Evolutionary conservation across 2,113 vertebrate species (phyloP).

Genomic region (Poicephalus meyeri): DNA sequence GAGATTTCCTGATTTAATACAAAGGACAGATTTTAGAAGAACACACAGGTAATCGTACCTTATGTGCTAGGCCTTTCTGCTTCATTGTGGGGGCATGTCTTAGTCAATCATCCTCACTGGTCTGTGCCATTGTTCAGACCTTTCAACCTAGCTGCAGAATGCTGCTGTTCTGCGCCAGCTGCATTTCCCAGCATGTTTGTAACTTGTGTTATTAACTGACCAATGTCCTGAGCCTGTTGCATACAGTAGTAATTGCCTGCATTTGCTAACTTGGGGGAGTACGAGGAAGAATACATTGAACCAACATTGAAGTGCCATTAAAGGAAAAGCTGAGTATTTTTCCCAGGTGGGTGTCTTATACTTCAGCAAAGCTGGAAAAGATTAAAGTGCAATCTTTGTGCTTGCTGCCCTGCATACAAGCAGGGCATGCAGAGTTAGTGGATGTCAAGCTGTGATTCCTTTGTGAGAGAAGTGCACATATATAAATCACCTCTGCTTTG

Average conservation of each 20-base stretch:
- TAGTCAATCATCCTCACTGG: fast-evolving
- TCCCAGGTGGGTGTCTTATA: not conserved
- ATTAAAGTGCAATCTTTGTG: not conserved
- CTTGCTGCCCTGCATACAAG: not conserved
- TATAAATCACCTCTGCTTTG: fast-evolving
- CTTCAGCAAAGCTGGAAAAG: not conserved
- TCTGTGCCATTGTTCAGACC: not conserved
- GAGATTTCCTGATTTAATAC: not conserved
- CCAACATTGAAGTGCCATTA: not conserved
- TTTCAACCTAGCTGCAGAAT: not conserved
- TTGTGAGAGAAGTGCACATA: fast-evolving
- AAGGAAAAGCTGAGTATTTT: not conserved
- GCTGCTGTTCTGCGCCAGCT: not conserved
- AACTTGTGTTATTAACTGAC: not conserved
- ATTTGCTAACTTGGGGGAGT: not conserved
- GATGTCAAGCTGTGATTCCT: not conserved
- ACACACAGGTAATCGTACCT: fast-evolving
- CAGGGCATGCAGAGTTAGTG: not conserved
- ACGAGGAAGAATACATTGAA: not conserved
- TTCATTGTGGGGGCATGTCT: not conserved
- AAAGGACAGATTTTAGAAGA: not conserved
- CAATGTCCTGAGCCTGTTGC: not conserved
- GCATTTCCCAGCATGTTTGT: not conserved
- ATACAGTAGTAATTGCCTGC: not conserved
- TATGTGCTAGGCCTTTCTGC: not conserved